Percentiles rank a stretch among this genome's conserved stretches.
Evolutionary conservation across 2,888 invertebrate genomes (phyloP).

Genomic region (Melangyna quadrimaculata): DNA sequence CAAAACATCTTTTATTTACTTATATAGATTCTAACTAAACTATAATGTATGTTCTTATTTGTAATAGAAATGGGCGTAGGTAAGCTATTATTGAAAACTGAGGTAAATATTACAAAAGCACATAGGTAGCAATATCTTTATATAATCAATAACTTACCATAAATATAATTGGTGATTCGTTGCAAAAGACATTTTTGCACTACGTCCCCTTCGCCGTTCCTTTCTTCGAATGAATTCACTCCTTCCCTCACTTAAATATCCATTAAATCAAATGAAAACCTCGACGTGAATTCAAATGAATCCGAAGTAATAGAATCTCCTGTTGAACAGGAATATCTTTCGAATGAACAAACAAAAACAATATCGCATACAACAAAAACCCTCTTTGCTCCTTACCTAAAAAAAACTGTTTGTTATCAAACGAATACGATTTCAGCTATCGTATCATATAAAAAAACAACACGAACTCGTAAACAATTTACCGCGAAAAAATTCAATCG

Average conservation of each 20-base stretch:
- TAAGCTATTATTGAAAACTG: too few species aligned
- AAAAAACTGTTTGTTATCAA: constrained; percentile 9
- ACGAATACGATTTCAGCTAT: not conserved
- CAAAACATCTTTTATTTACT: too few species aligned
- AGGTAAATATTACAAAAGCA: too few species aligned
- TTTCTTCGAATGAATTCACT: constrained; percentile 1
- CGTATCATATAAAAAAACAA: not conserved
- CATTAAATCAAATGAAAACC: constrained; percentile 69
- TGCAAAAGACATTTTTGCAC: not conserved
- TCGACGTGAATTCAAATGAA: constrained; percentile 57
- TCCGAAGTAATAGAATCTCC: constrained; percentile 51
- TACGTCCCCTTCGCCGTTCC: not conserved
- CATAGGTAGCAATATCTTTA: too few species aligned
- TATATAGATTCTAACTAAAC: too few species aligned
- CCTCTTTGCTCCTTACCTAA: not conserved
- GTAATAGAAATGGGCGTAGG: too few species aligned
- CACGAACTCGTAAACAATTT: constrained; percentile 75
- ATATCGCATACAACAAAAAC: not conserved
- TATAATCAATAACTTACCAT: not conserved
- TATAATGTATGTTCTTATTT: too few species aligned
- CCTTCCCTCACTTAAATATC: constrained; percentile 52
- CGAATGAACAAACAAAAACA: constrained; percentile 52
- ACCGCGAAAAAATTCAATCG: constrained; percentile 79
- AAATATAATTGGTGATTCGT: not conserved
- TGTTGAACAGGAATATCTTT: constrained; percentile 57